Evolutionary conservation across 2,888 invertebrate genomes (phyloP).

Genomic region (Holacanthella duospinosa): DNA sequence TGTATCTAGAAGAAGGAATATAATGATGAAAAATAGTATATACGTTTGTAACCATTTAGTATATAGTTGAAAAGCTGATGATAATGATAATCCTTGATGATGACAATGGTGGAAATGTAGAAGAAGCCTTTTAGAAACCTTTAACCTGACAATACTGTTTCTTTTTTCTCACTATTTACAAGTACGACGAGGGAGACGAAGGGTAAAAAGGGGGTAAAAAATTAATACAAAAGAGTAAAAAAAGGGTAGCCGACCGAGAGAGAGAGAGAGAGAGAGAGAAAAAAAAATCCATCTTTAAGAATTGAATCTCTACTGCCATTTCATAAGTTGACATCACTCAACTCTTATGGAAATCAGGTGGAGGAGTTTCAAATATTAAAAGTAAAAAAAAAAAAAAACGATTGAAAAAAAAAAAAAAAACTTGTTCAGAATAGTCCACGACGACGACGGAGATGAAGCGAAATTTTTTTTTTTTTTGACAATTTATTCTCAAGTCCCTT

Average conservation of each 20-base stretch:
- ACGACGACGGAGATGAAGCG: neutral
- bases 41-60: too few relatives aligned
- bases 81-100: neutral
- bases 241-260: neutral
- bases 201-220: neutral
- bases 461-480: neutral
- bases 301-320: neutral
- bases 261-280: too few relatives aligned
- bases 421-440: neutral
- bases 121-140: neutral
- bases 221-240: neutral
- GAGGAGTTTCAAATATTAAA: neutral
- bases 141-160: neutral
- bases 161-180: neutral
- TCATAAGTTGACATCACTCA: neutral
- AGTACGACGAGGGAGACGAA: neutral
- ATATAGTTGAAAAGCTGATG: too few relatives aligned
- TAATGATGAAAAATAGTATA: too few relatives aligned
- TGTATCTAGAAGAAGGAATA: too few relatives aligned
- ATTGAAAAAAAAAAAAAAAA: neutral
- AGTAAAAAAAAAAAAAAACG: neutral
- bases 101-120: neutral
- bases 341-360: constrained; percentile 5
- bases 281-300: neutral
- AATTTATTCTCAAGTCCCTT: neutral